A percentile compares a stretch with the other conserved stretches of the same genome.
Conservation (phyloP, 2,113 vertebrate genomes). For the Rhombomys opimus region DNA sequence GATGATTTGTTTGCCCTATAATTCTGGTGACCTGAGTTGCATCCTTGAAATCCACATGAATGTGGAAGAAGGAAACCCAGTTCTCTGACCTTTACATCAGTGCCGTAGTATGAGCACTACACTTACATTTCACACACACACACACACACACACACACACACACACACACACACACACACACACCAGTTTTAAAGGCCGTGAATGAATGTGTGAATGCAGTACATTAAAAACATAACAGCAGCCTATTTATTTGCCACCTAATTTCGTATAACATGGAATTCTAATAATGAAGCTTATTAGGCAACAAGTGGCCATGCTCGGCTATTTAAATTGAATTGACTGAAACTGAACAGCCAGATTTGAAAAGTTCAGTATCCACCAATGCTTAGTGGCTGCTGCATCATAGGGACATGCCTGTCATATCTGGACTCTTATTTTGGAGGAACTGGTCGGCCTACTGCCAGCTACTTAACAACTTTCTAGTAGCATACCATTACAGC, state of each 20-base stretch:
- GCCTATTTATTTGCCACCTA: background rate
- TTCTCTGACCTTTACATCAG: background rate
- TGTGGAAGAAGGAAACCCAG: background rate
- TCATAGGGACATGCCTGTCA: background rate
- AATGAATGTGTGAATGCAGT: background rate
- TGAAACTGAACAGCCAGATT: background rate
- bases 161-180: background rate
- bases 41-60: background rate
- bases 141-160: background rate
- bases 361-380: background rate
- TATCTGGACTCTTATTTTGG: background rate
- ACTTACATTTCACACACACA: background rate
- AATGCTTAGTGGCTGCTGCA: background rate
- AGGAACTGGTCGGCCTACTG: background rate
- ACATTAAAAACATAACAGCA: background rate
- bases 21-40: background rate
- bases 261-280: background rate
- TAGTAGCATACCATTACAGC: background rate
- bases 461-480: background rate
- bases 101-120: too few species aligned
- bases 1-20: background rate
- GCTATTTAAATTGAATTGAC: background rate
- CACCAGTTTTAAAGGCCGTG: background rate
- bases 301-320: background rate
- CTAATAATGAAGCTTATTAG: background rate